Evolutionary conservation across 2,113 vertebrate species (phyloP), one percentile per base, ranked within the genome.

Genomic region (Pomatorhinus ruficollis): DNA sequence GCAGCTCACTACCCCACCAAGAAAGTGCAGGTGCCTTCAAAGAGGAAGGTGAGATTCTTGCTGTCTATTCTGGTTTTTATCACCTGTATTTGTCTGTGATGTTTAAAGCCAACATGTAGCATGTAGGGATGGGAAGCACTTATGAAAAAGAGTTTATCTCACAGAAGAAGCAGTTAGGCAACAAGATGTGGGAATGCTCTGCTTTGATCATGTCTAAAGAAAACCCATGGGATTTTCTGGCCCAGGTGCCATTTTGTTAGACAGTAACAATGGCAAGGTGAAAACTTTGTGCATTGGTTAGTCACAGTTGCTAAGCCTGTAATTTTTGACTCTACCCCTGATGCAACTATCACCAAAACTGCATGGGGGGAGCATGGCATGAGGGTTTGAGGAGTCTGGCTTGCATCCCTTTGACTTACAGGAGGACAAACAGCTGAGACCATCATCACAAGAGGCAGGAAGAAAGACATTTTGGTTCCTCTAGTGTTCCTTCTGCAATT

Each of bases 341-440:
- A 25, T 15, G 19, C 24, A 89, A 2, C 52, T 54, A 20, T 45
- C 15, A 37, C 21, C 16, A 35, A 75, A 81, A 42, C 23, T 60
- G 27, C 5, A 1, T 0, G 0, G 40, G 10, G 17, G 21, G 39
- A 85, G 15, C 0, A 0, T 52, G 47, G 21, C 37, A 16, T 49
- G 54, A 15, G 57, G n/a, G 24, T 74, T 90, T 91, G 87, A 78
- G 45, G 40, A 45, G 8, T 23, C 65, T 57, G 56, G 10, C 47
- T 70, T 35, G 8, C 2, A 1, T 45, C 28, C 45, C 11, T 12
- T 31, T 81, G n/a, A 17, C 31, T 83, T n/a, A 31, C 3, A 54
- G 60, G 27, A 57, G 31, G 45, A 57, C 37, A 68, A 59, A 50
- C 44, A 88, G 30, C 79, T 2, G 6, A 53, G 47, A 37, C 23